Evolutionary conservation across 2,797 vertebrate genomes (phyloP).

Genomic region (Lates japonicus): DNA sequence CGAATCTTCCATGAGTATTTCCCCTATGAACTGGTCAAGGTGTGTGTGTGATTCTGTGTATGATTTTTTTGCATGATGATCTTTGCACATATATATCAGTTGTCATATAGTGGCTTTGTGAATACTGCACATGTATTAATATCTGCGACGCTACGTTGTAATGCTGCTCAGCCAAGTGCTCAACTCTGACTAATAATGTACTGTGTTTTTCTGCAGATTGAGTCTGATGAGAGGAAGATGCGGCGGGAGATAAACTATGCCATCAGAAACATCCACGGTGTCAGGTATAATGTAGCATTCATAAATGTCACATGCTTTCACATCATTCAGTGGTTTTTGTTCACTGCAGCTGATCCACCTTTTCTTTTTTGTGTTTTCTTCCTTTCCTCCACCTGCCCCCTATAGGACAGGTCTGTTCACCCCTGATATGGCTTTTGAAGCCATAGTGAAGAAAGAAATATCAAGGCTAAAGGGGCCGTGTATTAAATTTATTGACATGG

Average conservation of each 20-base stretch:
- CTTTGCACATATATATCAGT: neutral
- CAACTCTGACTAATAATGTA: neutral
- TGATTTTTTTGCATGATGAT: slow-evolving; percentile 1
- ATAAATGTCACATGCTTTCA: neutral
- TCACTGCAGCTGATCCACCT: neutral
- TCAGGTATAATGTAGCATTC: slow-evolving; percentile 87
- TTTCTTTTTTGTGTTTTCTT: neutral
- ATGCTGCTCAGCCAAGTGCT: slow-evolving; percentile 4
- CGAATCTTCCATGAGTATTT: slow-evolving; percentile 95
- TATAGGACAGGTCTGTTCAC: slow-evolving; percentile 90
- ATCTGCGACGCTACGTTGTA: neutral
- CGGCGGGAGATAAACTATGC: slow-evolving; percentile 94
- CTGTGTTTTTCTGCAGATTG: slow-evolving; percentile 84
- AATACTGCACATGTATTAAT: neutral
- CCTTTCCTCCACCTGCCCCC: neutral
- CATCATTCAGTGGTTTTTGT: slow-evolving; percentile 1
- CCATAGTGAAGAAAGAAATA: slow-evolving; percentile 95
- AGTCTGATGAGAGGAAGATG: slow-evolving; percentile 92
- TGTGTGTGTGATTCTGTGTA: slow-evolving; percentile 36
- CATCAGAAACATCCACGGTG: slow-evolving; percentile 96
- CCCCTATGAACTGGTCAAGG: slow-evolving; percentile 85
- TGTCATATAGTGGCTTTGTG: neutral
- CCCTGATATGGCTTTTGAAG: slow-evolving; percentile 95
- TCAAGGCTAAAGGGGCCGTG: slow-evolving; percentile 91
- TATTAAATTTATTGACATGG: slow-evolving; percentile 92